Base-by-base conservation (phyloP, 2,888 invertebrate species). In the Tinea pellionella region DNA sequence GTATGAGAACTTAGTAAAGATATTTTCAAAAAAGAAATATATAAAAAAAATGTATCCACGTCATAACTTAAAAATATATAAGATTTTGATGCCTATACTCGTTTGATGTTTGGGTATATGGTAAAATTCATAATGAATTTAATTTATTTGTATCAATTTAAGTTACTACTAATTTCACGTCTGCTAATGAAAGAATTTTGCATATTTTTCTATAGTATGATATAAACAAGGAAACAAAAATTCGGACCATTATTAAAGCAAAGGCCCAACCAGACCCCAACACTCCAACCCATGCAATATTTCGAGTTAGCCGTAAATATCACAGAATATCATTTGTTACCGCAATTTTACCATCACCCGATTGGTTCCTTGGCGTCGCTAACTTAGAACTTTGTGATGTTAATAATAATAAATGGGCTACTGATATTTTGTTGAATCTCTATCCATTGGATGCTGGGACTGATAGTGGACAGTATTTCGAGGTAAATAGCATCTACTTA, bases 401-500 rank as follows among this genome's bases (percentile, higher is more conserved):
- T 6, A 41, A 41, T 41, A 90, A 93, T 0, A n/a, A 9, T 0
- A 65, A 66, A 6, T 99, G 99, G 99, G 89, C 93, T 3, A 91
- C 93, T 56, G 90, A 91, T 61, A 83, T 94, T 61, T 90, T 90
- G 3, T 89, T 98, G 42, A 96, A 98, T 80, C 87, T 99, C 12
- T 96, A 93, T 72, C 98, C 98, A 0, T 94, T 95, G 84, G 99
- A 99, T 80, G 97, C 97, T 53, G 99, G 99, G 0, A 98, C 97
- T 0, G 98, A 99, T 70, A 91, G 92, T 69, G 99, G 99, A 0
- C 90, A 94, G 18, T 92, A 93, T 7, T 99, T 99, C 72, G 93
- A 93, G 90, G 95, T 94, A 73, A 80, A 11, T 32, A 32, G n/a
- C n/a, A n/a, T n/a, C n/a, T n/a, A n/a, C n/a, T n/a, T n/a, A n/a